Base-by-base conservation (phyloP, 2,797 vertebrate species). In the Danio kyathit region DNA sequence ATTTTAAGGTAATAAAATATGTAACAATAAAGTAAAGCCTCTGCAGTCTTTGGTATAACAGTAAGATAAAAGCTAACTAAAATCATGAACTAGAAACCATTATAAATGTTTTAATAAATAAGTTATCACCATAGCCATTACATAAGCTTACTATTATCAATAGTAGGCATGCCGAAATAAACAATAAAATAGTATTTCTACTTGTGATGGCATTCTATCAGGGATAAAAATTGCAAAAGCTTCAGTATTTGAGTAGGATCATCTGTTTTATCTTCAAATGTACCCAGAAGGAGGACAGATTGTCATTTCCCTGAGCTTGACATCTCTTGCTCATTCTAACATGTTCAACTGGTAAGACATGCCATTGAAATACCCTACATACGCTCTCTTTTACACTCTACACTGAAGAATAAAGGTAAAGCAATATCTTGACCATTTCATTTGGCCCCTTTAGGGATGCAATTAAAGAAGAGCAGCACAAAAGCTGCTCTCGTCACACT, bases 1-100 rank as follows among this genome's bases (percentile, higher is more conserved):
- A 57, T 56, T 66, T 77, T 67, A 56, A 8, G 10, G 66, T 57
- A 14, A 64, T 8, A 64, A 43, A 44, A 49, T 49, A 17, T 41
- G 46, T 76, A 54, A 76, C 12, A 76, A 75, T 7, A 75, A 75
- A 41, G 38, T 48, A 67, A 67, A 57, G 11, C 14, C 29, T 57
- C 2, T 43, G 41, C 63, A 14, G 17, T 73, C 11, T 60, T 69
- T 11, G 44, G 38, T 59, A 57, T 16, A 54, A 5, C 40, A 48
- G 29, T 29, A 40, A 16, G 13, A 79, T 41, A 78, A 5, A 49
- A 59, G 49, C 10, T 59, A 59, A 48, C 43, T 17, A 59, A 59
- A 59, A 19, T 10, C 5, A 19, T 40, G 1, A 48, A 16, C 5
- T 14, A 16, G 46, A 40, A 29, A 51, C 38, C 5, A 19, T 43